These are phyloP conservation scores for Coelopa frigida DNA, from an alignment of 1,140 invertebrate genomes.

Conservation along the genomic window DNA sequence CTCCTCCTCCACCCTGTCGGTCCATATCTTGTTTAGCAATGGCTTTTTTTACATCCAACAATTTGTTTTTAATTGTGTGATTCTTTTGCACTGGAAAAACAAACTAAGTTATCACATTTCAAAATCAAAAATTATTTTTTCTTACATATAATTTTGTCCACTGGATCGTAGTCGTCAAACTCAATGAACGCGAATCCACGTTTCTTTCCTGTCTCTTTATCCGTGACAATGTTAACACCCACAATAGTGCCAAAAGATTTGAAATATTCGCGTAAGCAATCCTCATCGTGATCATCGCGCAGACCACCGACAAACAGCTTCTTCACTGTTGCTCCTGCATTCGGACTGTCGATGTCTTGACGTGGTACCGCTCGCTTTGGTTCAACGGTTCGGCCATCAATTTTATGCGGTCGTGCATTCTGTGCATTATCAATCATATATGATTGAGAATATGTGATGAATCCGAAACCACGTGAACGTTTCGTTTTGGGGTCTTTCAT, in stretches of 20 bases:
- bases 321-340: slow-evolving; percentile 89
- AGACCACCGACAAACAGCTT: slow-evolving; percentile 92
- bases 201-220: slow-evolving; percentile 86
- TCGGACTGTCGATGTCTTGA: slow-evolving; percentile 83
- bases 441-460: slow-evolving; percentile 87
- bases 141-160: slow-evolving; percentile 91
- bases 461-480: slow-evolving; percentile 90
- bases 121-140: no score
- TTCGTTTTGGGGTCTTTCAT: slow-evolving; percentile 97
- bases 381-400: slow-evolving; percentile 80
- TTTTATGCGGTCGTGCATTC: slow-evolving; percentile 66
- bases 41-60: slow-evolving; percentile 75
- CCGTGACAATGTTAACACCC: slow-evolving; percentile 82
- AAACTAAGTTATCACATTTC: slow-evolving; percentile 1
- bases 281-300: slow-evolving; percentile 85
- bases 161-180: slow-evolving; percentile 94
- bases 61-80: slow-evolving; percentile 68
- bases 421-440: slow-evolving; percentile 96
- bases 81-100: slow-evolving; percentile 58
- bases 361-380: slow-evolving; percentile 94
- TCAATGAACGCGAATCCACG: slow-evolving; percentile 94
- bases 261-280: slow-evolving; percentile 80
- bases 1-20: slow-evolving; percentile 42
- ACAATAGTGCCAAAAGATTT: slow-evolving; percentile 76
- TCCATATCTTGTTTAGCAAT: slow-evolving; percentile 64